phyloP scores from a whole-genome alignment of 2,113 vertebrate genomes.

The Nothobranchius furzeri region DNA sequence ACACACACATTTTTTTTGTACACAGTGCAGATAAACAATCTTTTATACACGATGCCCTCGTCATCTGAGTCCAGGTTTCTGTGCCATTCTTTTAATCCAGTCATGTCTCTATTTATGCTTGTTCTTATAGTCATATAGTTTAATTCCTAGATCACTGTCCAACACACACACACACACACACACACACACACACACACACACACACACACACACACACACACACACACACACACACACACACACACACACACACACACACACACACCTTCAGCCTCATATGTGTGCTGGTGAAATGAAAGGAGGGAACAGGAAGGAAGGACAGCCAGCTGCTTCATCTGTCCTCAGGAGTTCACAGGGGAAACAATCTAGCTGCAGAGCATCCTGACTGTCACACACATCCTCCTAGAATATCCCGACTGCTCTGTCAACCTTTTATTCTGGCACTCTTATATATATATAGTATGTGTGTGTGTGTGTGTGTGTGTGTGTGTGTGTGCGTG shows the following conservation, averaged over 20 bases:
- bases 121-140: not conserved
- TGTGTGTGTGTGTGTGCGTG: no score
- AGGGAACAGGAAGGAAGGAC: constrained; percentile 74
- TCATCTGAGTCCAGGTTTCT: not conserved
- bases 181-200: not conserved
- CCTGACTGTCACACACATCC: constrained; percentile 69
- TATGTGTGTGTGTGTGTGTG: not conserved
- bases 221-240: constrained; percentile 27
- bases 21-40: constrained; percentile 52
- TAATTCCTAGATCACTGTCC: constrained; percentile 1
- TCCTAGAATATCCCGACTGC: constrained; percentile 65
- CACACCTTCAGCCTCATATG: constrained; percentile 41
- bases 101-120: constrained; percentile 7
- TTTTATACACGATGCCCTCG: constrained; percentile 26
- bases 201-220: constrained; percentile 26
- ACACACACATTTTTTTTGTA: constrained; percentile 26
- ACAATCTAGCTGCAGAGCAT: constrained; percentile 69
- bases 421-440: constrained; percentile 34
- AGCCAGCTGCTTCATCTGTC: constrained; percentile 74
- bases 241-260: constrained; percentile 14
- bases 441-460: constrained; percentile 17
- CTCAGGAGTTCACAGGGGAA: constrained; percentile 70
- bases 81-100: constrained; percentile 24
- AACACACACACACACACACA: constrained; percentile 11
- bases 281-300: constrained; percentile 71